Conservation (phyloP, 2,888 invertebrate genomes). For the Leucophora obtusa region DNA sequence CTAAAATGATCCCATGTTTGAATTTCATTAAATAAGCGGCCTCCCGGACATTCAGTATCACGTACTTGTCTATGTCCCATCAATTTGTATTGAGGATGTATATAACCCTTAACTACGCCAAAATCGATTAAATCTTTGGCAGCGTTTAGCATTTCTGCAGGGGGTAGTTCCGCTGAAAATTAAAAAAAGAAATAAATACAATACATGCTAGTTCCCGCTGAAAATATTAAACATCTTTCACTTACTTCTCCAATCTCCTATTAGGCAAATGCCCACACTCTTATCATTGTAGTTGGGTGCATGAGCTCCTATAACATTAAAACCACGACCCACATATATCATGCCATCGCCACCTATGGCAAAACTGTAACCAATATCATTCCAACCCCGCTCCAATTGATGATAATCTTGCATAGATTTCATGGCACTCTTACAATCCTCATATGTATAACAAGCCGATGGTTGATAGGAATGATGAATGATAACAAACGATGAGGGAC, state of each 20-base stretch:
- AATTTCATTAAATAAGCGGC: slow-evolving; percentile 81
- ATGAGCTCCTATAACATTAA: slow-evolving; percentile 85
- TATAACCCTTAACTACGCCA: slow-evolving; percentile 82
- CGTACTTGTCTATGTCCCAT: slow-evolving; percentile 83
- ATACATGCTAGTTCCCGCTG: not conserved
- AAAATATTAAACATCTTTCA: slow-evolving; percentile 56
- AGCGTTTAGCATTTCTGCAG: slow-evolving; percentile 81
- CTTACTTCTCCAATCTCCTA: slow-evolving; percentile 86
- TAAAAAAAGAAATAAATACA: not conserved
- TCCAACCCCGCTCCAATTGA: slow-evolving; percentile 82
- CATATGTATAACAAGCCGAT: slow-evolving; percentile 80
- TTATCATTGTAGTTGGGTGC: slow-evolving; percentile 83
- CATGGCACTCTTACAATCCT: slow-evolving; percentile 82
- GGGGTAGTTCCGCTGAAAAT: slow-evolving; percentile 81
- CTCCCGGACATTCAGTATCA: slow-evolving; percentile 85
- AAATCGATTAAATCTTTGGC: slow-evolving; percentile 82
- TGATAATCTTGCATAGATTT: slow-evolving; percentile 84
- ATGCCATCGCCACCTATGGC: slow-evolving; percentile 86
- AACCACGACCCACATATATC: slow-evolving; percentile 86
- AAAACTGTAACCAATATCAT: slow-evolving; percentile 86
- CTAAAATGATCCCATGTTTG: slow-evolving; percentile 82
- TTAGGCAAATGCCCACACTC: slow-evolving; percentile 85
- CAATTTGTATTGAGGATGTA: slow-evolving; percentile 81
- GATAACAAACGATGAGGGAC: slow-evolving; percentile 84
- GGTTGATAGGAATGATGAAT: slow-evolving; percentile 86